Evolutionary conservation across 1,140 invertebrate genomes (phyloP).

Genomic region (Drosophila mojavensis): DNA sequence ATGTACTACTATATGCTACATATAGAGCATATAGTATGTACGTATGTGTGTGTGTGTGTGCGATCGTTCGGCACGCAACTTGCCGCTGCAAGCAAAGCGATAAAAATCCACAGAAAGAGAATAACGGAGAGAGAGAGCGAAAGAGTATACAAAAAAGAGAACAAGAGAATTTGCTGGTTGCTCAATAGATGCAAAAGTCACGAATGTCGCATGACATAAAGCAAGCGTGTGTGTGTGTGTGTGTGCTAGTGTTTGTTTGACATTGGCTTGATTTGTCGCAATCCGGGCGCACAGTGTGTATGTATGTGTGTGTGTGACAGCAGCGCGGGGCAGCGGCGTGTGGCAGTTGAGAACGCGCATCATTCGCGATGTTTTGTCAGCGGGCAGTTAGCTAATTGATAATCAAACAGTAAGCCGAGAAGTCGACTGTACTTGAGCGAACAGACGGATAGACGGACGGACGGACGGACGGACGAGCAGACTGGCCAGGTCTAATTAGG

Average conservation of each 20-base stretch:
- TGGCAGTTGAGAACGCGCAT: constrained; percentile 19
- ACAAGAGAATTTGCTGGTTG: constrained; percentile 26
- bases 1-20: not conserved
- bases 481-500: constrained; percentile 58
- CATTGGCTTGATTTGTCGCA: constrained; percentile 44
- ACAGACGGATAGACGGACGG: not conserved
- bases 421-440: constrained; percentile 37
- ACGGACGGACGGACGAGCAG: not conserved
- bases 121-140: not conserved
- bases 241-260: constrained; percentile 28
- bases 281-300: not conserved
- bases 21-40: not conserved
- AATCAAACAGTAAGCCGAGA: constrained; percentile 63
- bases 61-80: not conserved
- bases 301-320: no score
- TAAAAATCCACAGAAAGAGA: constrained; percentile 5
- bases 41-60: not conserved
- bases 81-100: constrained; percentile 8
- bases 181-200: constrained; percentile 33
- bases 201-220: constrained; percentile 30
- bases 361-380: constrained; percentile 14
- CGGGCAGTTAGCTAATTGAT: constrained; percentile 65
- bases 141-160: constrained; percentile 1
- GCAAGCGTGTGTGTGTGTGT: constrained; percentile 7
- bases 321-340: not conserved